Base-by-base conservation (phyloP, 1,140 invertebrate genomes). In the Coboldia fuscipes region DNA sequence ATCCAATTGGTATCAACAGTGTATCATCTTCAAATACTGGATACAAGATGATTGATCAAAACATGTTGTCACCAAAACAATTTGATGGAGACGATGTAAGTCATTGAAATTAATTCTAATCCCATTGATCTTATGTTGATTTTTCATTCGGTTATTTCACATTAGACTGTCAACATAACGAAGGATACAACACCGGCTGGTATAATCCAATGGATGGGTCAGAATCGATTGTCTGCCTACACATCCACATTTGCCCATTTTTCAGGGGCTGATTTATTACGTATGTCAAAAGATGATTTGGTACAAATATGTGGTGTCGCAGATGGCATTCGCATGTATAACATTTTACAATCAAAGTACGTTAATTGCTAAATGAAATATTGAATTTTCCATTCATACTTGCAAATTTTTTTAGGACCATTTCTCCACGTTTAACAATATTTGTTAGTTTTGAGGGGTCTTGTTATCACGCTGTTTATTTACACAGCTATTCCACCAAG, bases 231-330 rank as follows among this genome's bases (percentile, higher is more conserved):
- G 58, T 62, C 65, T 10, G 65, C 70, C 35, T 81, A 80, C 47
- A 57, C 72, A 2, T 56, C 66, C 21, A 76, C 75, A 2, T 89
- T 93, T 51, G 60, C 72, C 30, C 80, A 76, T 48, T 94, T 88
- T 60, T 79, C 76, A 30, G 88, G 84, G 30, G 67, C 75, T 21
- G 89, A 94, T 60, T 66, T 94, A 41, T 56, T 94, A 34, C 47
- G 83, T 37, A 58, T 94, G 41, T 76, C 77, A 2, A 67, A 83
- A 31, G 82, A 90, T 40, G 88, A 96, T 59, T 61, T 93, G 10
- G 84, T 93, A 33, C 81, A 93, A 58, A 89, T 96, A 33, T 92
- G 86, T 54, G 88, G 88, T 1, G 57, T 92, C 23, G 77, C 84
- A 33, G 86, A 94, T 55, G 77, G 76, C 10, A 90, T 96, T 35